Conservation (phyloP, 2,888 invertebrate genomes). For the Psylliodes chrysocephalus region DNA sequence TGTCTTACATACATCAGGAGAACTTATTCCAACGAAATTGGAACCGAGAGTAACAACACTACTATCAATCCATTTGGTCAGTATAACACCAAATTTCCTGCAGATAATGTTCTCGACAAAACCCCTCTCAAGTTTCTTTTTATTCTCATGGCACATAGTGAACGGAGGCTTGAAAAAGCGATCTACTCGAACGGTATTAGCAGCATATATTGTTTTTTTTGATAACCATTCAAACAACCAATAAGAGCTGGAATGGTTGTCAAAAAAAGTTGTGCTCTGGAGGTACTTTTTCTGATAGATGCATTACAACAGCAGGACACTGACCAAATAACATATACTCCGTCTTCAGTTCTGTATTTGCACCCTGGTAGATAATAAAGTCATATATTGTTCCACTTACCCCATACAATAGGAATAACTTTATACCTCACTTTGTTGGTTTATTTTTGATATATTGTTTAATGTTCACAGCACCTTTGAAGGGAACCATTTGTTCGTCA, state of each 20-base stretch:
- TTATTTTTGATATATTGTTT: constrained; percentile 45
- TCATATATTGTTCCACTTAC: constrained; percentile 5
- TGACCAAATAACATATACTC: constrained; percentile 2
- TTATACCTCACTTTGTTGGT: constrained; percentile 48
- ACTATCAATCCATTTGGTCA: background rate
- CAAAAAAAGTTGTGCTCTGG: constrained; percentile 14
- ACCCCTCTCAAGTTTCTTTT: background rate
- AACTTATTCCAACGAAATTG: constrained; percentile 44
- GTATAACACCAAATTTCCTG: background rate
- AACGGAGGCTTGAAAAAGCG: constrained; percentile 22
- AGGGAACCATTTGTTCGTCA: constrained; percentile 46
- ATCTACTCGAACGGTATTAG: constrained; percentile 21
- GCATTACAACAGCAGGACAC: background rate
- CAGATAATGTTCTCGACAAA: background rate
- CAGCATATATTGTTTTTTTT: constrained; percentile 16
- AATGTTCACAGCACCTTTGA: constrained; percentile 40
- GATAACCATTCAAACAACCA: background rate
- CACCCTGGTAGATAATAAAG: constrained; percentile 4
- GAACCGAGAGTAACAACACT: constrained; percentile 23
- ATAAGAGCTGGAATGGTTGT: constrained; percentile 8
- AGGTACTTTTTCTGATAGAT: too few species aligned
- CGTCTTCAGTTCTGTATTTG: constrained; percentile 1
- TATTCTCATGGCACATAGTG: constrained; percentile 12
- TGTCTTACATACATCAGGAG: constrained; percentile 33
- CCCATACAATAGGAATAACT: constrained; percentile 21